Base-by-base conservation (phyloP, 2,888 invertebrate genomes). In the Diadegma fenestrale region DNA sequence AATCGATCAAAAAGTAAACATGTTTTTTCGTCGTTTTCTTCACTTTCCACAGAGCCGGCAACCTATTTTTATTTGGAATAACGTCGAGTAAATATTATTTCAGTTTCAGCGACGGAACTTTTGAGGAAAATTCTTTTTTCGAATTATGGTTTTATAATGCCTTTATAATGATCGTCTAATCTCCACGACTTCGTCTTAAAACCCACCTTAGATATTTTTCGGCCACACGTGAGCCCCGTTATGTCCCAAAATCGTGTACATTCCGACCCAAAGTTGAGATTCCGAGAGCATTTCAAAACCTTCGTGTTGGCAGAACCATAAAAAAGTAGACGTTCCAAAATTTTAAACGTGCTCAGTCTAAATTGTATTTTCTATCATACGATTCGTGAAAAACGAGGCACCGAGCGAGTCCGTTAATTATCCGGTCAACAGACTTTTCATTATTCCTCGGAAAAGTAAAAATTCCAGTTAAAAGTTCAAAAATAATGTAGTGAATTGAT, bases 81-180 rank as follows among this genome's bases (percentile, higher is more conserved):
- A 54, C 22, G 22, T 54, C 12, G 6, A 10, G 12, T 12, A 54
- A 54, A 54, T 22, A 54, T 54, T 12, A 54, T 22, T 22, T 54
- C 22, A 10, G 12, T 54, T 58, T 58, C n/a, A 14, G 58, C 14
- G 5, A 19, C 2, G 8, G 3, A 26, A 54, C 10, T 54, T 54
- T 54, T 22, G 54, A 54, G 19, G 22, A 22, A 22, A 22, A 54
- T 54, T 26, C 10, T 10, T 19, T n/a, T 19, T 51, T 8, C 26
- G 8, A 58, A 26, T 58, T 22, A 58, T 58, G 0, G 26, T 26
- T 58, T 58, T 26, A 58, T 26, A 26, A 58, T 58, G 26, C 26
- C 26, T 58, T 58, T 58, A 58, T 58, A 58, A 58, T 22, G 58
- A 58, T 58, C 58, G 26, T 58, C 14, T 58, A 26, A 58, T 58